Base-by-base conservation (phyloP, 2,113 vertebrate genomes). In the Bubo blakistoni region DNA sequence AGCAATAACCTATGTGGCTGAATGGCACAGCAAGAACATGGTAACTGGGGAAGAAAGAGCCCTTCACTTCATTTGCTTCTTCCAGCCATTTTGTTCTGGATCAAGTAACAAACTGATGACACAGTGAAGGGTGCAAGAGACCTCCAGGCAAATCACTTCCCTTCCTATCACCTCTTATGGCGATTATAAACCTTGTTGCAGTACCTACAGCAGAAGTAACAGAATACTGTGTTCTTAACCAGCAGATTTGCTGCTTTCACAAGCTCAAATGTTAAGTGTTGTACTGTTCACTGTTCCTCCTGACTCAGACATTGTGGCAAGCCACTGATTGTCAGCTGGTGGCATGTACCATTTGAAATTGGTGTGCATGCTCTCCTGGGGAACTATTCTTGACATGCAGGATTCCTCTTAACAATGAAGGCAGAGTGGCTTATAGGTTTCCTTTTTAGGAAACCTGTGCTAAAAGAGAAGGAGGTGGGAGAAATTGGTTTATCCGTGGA, bases 321-420 rank as follows among this genome's bases (percentile, higher is more conserved):
- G 36, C 18, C 12, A 18, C 65, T 26, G 57, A 16, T 2, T 74
- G 46, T 8, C 0, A 0, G 19, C 34, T 7, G 9, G 49, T 40
- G 34, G 52, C 51, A 51, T 4, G 15, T 16, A 55, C 8, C 0
- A 1, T 17, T 58, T 86, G n/a, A 70, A 94, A 69, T 0, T 27
- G 18, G 20, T 27, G n/a, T 13, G 52, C 0, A 1, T 71, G 52
- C 15, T 66, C 9, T 58, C 38, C 22, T 74, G 46, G 5, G 14
- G 16, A 34, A 29, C 40, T 20, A 27, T 6, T 59, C 65, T 61
- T 61, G 30, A 77, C 22, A 51, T 2, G 2, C 27, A 80, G 36
- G n/a, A 90, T 62, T 78, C 71, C 57, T 71, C 59, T 30, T 30
- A 52, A 44, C 61, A 66, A 67, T 18, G 7, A 81, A 81, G 63